Evolutionary conservation across 2,888 invertebrate genomes (phyloP).

Genomic region (Ectobius pallidus): DNA sequence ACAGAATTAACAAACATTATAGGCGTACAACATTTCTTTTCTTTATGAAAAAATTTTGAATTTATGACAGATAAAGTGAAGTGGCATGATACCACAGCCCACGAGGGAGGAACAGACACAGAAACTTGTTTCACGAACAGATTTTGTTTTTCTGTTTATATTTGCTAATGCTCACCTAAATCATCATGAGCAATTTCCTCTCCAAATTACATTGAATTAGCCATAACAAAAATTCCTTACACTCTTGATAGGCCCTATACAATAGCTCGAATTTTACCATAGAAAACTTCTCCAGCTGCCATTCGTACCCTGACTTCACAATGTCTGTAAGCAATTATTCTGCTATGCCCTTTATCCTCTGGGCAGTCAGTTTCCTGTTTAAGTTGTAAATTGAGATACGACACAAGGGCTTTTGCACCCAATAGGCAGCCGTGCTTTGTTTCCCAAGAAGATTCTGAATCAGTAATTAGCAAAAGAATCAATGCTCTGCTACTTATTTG

Average conservation of each 20-base stretch:
- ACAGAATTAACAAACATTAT: too few species aligned
- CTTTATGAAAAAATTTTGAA: too few species aligned
- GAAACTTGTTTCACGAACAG: too few species aligned
- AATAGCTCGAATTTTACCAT: not conserved
- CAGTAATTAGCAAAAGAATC: constrained; percentile 44
- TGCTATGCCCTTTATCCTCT: constrained; percentile 48
- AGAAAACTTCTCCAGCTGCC: constrained; percentile 52
- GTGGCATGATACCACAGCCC: too few species aligned
- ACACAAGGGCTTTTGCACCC: constrained; percentile 52
- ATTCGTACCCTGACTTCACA: constrained; percentile 56
- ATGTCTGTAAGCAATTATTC: constrained; percentile 52
- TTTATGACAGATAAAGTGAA: too few species aligned
- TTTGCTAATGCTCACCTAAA: constrained; percentile 44
- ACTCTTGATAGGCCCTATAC: constrained; percentile 47
- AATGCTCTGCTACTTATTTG: too few species aligned
- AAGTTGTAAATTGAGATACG: constrained; percentile 45
- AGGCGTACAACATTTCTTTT: too few species aligned
- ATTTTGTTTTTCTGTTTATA: constrained; percentile 46
- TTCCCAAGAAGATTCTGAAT: constrained; percentile 52
- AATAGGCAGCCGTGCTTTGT: constrained; percentile 54
- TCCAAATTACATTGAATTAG: constrained; percentile 55
- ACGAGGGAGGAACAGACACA: too few species aligned
- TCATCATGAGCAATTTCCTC: constrained; percentile 49
- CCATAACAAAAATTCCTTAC: constrained; percentile 51
- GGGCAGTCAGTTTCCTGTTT: constrained; percentile 46